A percentile compares a stretch with the other conserved stretches of the same genome.
Conservation (phyloP, 1,140 invertebrate genomes). For the Calephelis nemesis region DNA sequence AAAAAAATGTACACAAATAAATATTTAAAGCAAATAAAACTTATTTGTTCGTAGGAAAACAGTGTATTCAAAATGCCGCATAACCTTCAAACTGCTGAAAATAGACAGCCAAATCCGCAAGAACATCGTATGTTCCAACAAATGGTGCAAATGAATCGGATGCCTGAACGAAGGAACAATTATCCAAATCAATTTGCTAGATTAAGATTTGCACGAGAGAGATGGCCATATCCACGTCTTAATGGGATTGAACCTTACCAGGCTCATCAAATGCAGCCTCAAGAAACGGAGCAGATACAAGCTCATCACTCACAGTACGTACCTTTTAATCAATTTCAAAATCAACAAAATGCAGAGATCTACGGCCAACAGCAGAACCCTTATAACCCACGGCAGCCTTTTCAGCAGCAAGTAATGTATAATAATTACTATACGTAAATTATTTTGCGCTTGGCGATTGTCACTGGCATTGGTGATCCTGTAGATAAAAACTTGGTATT, state of each 20-base stretch:
- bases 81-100: background rate
- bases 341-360: background rate
- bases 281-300: background rate
- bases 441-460: background rate
- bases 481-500: no score
- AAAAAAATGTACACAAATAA: no score
- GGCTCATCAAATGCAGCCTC: background rate
- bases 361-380: background rate
- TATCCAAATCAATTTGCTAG: background rate
- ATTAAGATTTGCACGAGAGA: background rate
- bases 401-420: conserved; percentile 4
- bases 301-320: conserved; percentile 4
- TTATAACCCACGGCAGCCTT: background rate
- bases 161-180: background rate
- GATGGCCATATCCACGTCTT: conserved; percentile 2
- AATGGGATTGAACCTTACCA: background rate
- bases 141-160: background rate
- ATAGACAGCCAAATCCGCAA: background rate
- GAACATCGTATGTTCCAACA: background rate
- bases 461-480: no score
- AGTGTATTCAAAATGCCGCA: no score
- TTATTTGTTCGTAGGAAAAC: background rate
- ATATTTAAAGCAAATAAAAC: no score
- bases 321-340: background rate
- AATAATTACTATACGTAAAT: conserved; percentile 5